Evolutionary conservation across 2,797 vertebrate genomes (phyloP).

Genomic region (Masticophis lateralis): DNA sequence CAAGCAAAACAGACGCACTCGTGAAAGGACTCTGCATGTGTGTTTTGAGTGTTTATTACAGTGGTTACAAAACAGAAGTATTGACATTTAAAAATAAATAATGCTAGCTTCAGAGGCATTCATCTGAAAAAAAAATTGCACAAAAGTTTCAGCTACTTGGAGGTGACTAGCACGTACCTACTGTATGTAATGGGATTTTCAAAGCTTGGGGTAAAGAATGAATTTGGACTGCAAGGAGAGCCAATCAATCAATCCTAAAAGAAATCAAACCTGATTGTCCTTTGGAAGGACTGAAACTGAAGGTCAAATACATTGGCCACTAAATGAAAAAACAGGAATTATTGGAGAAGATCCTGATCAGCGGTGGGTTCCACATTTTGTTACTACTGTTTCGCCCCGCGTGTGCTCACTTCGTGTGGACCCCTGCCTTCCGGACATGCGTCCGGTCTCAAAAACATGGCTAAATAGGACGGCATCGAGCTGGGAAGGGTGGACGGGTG

Average conservation of each 20-base stretch:
- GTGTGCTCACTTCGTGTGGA: too few relatives aligned
- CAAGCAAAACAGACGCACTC: neutral
- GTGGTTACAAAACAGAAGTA: neutral
- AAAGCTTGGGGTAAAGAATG: neutral
- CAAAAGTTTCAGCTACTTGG: neutral
- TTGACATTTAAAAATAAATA: neutral
- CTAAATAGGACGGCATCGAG: too few relatives aligned
- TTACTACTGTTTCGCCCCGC: too few relatives aligned
- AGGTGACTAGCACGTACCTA: neutral
- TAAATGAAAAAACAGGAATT: neutral
- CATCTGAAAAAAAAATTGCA: neutral
- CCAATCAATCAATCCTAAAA: neutral
- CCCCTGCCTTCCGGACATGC: too few relatives aligned
- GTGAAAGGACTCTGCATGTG: neutral
- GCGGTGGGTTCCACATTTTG: too few relatives aligned
- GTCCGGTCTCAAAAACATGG: too few relatives aligned
- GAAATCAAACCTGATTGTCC: neutral
- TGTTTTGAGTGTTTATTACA: neutral
- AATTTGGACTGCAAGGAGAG: neutral
- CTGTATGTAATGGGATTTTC: neutral
- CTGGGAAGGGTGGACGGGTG: too few relatives aligned
- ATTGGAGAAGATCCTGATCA: neutral
- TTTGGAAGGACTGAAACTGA: neutral
- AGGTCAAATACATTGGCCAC: neutral
- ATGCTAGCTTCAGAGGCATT: neutral